Base-by-base conservation (phyloP, 2,113 vertebrate species). In the Blennius ocellaris region DNA sequence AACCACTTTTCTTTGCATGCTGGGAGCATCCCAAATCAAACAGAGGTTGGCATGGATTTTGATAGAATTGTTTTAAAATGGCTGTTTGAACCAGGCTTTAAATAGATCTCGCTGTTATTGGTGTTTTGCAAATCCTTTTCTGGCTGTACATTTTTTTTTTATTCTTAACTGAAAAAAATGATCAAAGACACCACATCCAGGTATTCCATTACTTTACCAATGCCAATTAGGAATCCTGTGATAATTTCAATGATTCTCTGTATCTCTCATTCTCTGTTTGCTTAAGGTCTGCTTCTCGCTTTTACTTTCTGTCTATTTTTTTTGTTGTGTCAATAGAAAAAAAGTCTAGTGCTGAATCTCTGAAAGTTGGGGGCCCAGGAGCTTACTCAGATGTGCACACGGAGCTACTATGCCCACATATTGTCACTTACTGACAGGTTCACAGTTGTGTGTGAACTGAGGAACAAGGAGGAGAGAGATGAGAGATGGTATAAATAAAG, bases 261-360 rank as follows among this genome's bases (percentile, higher is more conserved):
- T 48, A 38, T 44, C 10, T 44, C 10, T 52, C 12, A 17, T 53
- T 47, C 39, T 65, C 30, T 53, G 39, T 54, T 44, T 77, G 21
- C 30, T 41, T 11, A 45, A 14, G 12, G 17, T 57, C 11, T 60
- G 8, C 41, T 45, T 36, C 37, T 17, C 21, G 21, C 21, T 7
- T 59, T 38, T 14, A 21, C 16, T 58, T 52, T 57, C 56, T 56
- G 1, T 11, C 5, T 15, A 30, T 30, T 53, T 49, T 14, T 37
- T 64, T 64, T 71, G 48, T 71, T 63, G 56, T 78, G 77, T 68
- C 67, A 78, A 80, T 71, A 51, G 57, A 30, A 63, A 70, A 43
- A 11, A 37, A 30, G 4, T 45, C 41, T 75, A 36, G 16, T 55
- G 36, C 76, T 58, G 60, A 68, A 49, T 78, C 63, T 73, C 48